Conservation (phyloP, 1,140 invertebrate genomes). For the Bombus pascuorum region DNA sequence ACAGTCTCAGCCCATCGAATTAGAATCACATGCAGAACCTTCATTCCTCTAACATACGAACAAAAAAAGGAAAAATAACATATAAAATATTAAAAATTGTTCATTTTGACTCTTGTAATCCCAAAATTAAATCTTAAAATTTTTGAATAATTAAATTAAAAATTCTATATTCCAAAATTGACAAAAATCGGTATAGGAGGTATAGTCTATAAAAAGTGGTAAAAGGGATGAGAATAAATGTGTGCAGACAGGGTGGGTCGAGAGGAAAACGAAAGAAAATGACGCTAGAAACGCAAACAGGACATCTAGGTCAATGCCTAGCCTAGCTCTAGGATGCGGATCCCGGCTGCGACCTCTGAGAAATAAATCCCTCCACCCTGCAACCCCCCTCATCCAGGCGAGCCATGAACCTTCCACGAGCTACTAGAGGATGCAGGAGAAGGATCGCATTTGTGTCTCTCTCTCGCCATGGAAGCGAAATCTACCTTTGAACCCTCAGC, state of each 20-base stretch:
- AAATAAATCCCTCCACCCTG: constrained; percentile 38
- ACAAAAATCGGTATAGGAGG: neutral
- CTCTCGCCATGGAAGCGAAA: neutral
- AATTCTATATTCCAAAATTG: neutral
- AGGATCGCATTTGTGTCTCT: neutral
- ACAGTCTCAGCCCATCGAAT: no score
- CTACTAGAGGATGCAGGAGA: constrained; percentile 25
- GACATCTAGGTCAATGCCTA: constrained; percentile 77
- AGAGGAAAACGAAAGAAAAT: neutral
- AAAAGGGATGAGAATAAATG: neutral
- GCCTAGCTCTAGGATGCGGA: constrained; percentile 69
- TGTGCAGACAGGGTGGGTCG: neutral
- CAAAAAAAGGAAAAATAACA: no score
- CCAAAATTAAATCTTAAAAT: neutral
- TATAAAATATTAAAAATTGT: no score
- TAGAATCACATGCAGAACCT: no score
- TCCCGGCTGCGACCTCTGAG: constrained; percentile 63
- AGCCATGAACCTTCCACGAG: constrained; percentile 23
- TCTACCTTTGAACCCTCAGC: neutral
- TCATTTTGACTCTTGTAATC: neutral
- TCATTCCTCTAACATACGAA: no score
- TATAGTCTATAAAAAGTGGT: neutral
- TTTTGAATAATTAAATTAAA: neutral
- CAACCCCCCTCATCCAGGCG: constrained; percentile 6
- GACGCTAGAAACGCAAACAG: neutral